A percentile compares a stretch with the other conserved stretches of the same genome.
phyloP scores from a whole-genome alignment of 2,797 vertebrate species.

The Ctenochaetus hawaiiensis region DNA sequence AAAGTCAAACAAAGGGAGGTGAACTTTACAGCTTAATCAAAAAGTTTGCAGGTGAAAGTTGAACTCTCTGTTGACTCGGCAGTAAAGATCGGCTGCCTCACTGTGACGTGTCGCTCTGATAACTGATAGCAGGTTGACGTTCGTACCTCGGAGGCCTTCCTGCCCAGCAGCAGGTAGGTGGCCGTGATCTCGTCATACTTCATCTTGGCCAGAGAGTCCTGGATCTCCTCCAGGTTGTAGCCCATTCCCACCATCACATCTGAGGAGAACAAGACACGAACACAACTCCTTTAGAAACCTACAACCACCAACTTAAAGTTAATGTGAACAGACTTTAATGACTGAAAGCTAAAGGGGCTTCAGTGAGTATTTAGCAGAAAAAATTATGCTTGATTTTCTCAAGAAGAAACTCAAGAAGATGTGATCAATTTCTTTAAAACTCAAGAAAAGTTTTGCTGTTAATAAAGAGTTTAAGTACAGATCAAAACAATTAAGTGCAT shows the following conservation, averaged over 20 bases:
- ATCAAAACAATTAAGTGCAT: too few species aligned
- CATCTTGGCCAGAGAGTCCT: slow-evolving; percentile 98
- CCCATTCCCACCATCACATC: slow-evolving; percentile 99
- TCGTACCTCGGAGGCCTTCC: slow-evolving; percentile 95
- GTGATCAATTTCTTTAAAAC: too few species aligned
- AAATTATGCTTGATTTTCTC: too few species aligned
- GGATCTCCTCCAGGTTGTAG: slow-evolving; percentile 97
- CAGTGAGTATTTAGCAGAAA: too few species aligned
- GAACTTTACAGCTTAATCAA: not conserved
- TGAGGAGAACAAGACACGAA: slow-evolving; percentile 34
- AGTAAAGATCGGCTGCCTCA: not conserved
- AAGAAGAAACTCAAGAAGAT: too few species aligned
- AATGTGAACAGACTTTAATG: too few species aligned
- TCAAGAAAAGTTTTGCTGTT: too few species aligned
- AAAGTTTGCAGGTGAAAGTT: not conserved
- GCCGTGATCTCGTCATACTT: slow-evolving; percentile 99
- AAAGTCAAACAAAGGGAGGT: too few species aligned
- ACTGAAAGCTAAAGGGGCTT: too few species aligned
- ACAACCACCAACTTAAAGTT: too few species aligned
- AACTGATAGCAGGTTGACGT: not conserved
- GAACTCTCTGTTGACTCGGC: not conserved
- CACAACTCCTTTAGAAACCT: too few species aligned
- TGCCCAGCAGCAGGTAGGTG: slow-evolving; percentile 95
- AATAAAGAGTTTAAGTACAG: too few species aligned
- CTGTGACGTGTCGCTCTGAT: not conserved